Evolutionary conservation across 2,113 vertebrate species (phyloP).

Genomic region (Megaceryle torquata): DNA sequence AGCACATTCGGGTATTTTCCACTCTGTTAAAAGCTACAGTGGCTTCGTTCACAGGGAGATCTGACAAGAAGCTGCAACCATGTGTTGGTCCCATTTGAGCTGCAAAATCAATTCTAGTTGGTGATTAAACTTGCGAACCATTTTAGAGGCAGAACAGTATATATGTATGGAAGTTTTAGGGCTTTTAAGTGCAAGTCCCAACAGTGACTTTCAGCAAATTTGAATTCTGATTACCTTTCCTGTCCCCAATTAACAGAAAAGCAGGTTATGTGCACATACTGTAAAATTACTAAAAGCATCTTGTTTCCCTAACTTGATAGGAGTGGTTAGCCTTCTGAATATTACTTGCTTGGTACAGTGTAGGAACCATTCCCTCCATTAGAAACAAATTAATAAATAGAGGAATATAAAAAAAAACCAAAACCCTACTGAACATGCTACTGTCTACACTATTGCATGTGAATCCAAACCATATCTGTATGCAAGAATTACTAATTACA

Average conservation of each 20-base stretch:
- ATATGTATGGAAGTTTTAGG: constrained; percentile 30
- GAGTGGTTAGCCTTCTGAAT: not conserved
- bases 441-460: not conserved
- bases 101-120: constrained; percentile 38
- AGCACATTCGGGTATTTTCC: constrained; percentile 31
- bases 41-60: constrained; percentile 11
- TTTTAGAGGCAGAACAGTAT: constrained; percentile 62
- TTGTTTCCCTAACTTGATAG: not conserved
- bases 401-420: not conserved
- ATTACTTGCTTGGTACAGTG: not conserved
- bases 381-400: not conserved
- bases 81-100: constrained; percentile 42
- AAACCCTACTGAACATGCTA: not conserved
- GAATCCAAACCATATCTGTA: not conserved
- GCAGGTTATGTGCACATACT: constrained; percentile 68
- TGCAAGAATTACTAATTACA: not conserved
- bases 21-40: constrained; percentile 34
- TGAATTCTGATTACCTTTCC: constrained; percentile 73
- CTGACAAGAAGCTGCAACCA: not conserved
- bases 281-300: constrained; percentile 14
- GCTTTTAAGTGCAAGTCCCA: constrained; percentile 69
- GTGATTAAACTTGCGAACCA: constrained; percentile 74
- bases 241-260: constrained; percentile 63
- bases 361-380: not conserved
- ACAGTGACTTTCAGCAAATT: constrained; percentile 66